phyloP scores from a whole-genome alignment of 1,140 invertebrate species.

The Rhagoletis zephyria region DNA sequence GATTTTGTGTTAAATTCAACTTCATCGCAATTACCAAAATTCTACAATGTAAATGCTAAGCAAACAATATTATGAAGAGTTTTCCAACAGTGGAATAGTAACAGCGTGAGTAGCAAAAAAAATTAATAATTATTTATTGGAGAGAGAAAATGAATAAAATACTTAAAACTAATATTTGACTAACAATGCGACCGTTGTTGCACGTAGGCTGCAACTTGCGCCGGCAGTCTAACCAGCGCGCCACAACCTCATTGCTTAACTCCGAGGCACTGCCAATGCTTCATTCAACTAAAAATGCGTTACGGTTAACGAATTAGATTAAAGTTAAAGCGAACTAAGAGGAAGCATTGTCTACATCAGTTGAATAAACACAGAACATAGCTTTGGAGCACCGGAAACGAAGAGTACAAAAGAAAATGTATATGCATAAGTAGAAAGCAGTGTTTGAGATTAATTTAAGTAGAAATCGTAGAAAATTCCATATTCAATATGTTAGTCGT shows the following conservation, averaged over 20 bases:
- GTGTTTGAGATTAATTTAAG: slow-evolving; percentile 14
- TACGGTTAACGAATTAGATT: slow-evolving; percentile 48
- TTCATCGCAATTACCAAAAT: background rate
- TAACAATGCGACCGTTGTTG: background rate
- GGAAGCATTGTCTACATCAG: too few species aligned
- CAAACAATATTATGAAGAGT: background rate
- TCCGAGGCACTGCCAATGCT: slow-evolving; percentile 15
- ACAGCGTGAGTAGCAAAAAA: background rate
- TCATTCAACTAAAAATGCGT: slow-evolving; percentile 31
- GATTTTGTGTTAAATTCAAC: background rate
- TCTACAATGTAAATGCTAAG: background rate
- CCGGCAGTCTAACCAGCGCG: background rate
- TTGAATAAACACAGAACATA: too few species aligned
- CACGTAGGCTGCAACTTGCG: background rate
- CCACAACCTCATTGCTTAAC: slow-evolving; percentile 2
- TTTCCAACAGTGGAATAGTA: slow-evolving; percentile 21
- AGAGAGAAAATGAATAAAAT: background rate
- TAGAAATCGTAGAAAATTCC: slow-evolving; percentile 38
- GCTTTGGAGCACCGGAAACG: background rate
- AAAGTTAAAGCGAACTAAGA: background rate
- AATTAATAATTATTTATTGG: background rate
- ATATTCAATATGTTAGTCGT: slow-evolving; percentile 19
- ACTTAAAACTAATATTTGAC: slow-evolving; percentile 1
- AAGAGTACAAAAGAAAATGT: background rate
- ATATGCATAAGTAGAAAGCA: slow-evolving; percentile 36